Base-by-base conservation (phyloP, 2,797 vertebrate genomes). In the Oophaga sylvatica region DNA sequence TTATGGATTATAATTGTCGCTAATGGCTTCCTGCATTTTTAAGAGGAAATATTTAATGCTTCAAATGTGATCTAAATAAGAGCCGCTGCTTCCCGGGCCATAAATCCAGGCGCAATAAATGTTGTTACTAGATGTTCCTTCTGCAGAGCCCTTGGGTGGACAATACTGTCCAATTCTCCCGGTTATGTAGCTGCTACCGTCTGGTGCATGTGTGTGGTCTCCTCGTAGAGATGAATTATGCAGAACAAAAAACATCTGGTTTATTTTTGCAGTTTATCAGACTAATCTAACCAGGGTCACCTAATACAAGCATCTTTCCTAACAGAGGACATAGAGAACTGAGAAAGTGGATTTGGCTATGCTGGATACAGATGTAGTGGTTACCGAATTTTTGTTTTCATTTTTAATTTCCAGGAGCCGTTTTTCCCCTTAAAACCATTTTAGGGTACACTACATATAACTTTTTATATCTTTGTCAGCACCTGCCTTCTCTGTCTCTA, bases 1-100 rank as follows among this genome's bases (percentile, higher is more conserved):
- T 13, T 81, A 84, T 87, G 2, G 70, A 78, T 82, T 87, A 0
- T 62, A 16, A 48, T 35, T 90, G 86, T 88, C 84, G 2, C 77
- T 85, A 80, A 82, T 65, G 29, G 26, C 57, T 84, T 84, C 78
- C 31, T 85, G n/a, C 57, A 88, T 83, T 29, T 80, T 82, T 76
- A 76, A 65, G 31, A 84, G 53, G 35, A 26, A 85, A 82, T 80
- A 83, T 65, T 62, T 67, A 78, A 81, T 29, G 79, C 75, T 35
- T 84, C 63, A 35, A 84, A 62, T 75, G 48, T 48, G 75, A 87
- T 65, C 67, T 73, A 57, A 48, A 53, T 48, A 53, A 53, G 73
- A 83, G 80, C n/a, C n/a, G 16, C 29, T 41, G 48, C 59, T 88
- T 90, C 79, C 85, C 90, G 19, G 53, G 53, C n/a, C 26, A 20